Evolutionary conservation across 2,797 vertebrate species (phyloP).

Genomic region (Gambusia yucatana): DNA sequence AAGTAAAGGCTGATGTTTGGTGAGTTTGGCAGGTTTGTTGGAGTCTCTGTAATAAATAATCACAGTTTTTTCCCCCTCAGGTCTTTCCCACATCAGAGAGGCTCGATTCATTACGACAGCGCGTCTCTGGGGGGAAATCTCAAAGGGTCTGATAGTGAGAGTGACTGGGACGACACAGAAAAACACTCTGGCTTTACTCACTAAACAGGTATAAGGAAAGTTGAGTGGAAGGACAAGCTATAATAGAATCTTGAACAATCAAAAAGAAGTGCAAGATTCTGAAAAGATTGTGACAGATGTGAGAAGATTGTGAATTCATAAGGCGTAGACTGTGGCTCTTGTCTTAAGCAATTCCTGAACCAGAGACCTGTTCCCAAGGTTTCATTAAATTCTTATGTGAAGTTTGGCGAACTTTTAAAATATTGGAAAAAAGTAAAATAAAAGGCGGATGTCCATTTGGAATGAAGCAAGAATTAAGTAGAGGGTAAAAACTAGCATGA

Average conservation of each 20-base stretch:
- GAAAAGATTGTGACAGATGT: not conserved
- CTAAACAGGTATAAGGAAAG: not conserved
- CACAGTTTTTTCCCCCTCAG: slow-evolving; percentile 68
- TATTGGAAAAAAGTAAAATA: not conserved
- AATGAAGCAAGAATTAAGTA: no score
- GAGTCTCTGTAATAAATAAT: slow-evolving; percentile 80
- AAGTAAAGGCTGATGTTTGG: slow-evolving; percentile 64
- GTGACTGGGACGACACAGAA: slow-evolving; percentile 55
- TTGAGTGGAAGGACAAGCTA: not conserved
- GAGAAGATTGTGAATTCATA: not conserved
- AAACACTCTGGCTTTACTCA: slow-evolving; percentile 6
- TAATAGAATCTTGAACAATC: not conserved
- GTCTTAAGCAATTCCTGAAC: not conserved
- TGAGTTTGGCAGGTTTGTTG: slow-evolving; percentile 75
- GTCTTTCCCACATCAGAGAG: slow-evolving; percentile 77
- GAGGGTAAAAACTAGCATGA: no score
- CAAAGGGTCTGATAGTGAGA: slow-evolving; percentile 55
- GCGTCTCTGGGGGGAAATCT: slow-evolving; percentile 72
- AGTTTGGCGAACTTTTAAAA: not conserved
- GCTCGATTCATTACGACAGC: slow-evolving; percentile 84
- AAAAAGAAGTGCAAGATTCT: not conserved
- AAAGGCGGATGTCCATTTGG: not conserved
- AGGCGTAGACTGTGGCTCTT: not conserved
- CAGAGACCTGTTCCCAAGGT: not conserved
- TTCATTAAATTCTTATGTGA: not conserved